Percentiles rank a stretch among this genome's conserved stretches.
These are phyloP conservation scores for Agonum fuliginosum DNA, from an alignment of 2,888 invertebrate genomes.

Conservation along the genomic window DNA sequence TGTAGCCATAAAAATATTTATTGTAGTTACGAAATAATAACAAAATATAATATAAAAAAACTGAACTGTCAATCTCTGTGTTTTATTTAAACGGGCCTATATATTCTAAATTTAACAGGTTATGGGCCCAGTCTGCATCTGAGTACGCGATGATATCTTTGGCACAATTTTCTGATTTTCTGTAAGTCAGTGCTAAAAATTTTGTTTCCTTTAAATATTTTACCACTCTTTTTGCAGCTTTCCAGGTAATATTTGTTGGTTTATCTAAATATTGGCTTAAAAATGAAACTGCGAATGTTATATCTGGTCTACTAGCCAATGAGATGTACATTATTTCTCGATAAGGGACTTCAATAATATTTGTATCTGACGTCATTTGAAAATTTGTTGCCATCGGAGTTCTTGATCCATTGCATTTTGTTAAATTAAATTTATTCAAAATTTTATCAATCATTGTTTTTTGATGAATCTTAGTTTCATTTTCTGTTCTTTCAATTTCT, in stretches of 20 bases:
- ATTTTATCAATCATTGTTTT: background rate
- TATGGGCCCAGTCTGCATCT: background rate
- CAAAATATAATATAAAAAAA: no score
- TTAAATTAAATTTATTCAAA: background rate
- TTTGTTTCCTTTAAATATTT: background rate
- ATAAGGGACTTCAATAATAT: slow-evolving; percentile 1
- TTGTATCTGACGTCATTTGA: background rate
- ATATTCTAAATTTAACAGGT: no score
- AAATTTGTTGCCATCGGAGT: slow-evolving; percentile 1
- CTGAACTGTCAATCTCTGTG: no score
- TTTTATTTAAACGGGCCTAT: no score
- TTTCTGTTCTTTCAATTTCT: background rate
- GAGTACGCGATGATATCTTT: background rate
- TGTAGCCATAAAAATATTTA: no score
- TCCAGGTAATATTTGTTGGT: no score
- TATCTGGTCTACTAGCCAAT: slow-evolving; percentile 14
- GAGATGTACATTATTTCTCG: background rate
- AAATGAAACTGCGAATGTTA: slow-evolving; percentile 8
- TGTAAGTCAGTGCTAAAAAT: background rate
- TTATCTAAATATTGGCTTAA: background rate
- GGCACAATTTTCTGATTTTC: no score
- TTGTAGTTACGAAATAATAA: no score
- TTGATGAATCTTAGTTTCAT: background rate
- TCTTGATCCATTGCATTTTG: background rate
- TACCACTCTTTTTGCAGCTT: background rate